A percentile compares a stretch with the other conserved stretches of the same genome.
Conservation (phyloP, 2,888 invertebrate genomes). For the Drosophila pegasa region DNA sequence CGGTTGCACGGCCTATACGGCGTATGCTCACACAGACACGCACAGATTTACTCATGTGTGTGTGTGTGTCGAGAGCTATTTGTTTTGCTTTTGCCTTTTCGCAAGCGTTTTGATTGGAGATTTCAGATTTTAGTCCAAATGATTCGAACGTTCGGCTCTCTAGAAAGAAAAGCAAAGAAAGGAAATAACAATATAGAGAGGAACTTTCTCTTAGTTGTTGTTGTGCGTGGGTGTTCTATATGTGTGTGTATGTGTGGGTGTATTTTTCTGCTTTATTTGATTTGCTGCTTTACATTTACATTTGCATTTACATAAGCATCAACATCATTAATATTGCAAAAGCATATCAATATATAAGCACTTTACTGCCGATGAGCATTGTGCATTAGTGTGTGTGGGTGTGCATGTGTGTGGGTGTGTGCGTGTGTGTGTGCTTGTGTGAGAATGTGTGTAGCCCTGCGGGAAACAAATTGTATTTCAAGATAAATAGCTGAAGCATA, state of each 20-base stretch:
- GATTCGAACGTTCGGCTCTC: constrained; percentile 33
- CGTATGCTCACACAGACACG: constrained; percentile 28
- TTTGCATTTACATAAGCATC: constrained; percentile 70
- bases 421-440: not conserved
- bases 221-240: not conserved
- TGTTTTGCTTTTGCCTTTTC: constrained; percentile 35
- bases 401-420: not conserved
- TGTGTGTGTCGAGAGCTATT: constrained; percentile 35
- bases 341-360: constrained; percentile 57
- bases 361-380: constrained; percentile 17
- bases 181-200: constrained; percentile 11
- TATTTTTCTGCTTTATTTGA: constrained; percentile 48
- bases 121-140: constrained; percentile 40
- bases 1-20: constrained; percentile 49
- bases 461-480: constrained; percentile 8
- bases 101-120: constrained; percentile 53
- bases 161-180: constrained; percentile 18
- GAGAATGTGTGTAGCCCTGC: constrained; percentile 2
- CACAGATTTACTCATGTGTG: not conserved
- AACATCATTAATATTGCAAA: constrained; percentile 74
- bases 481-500: not conserved
- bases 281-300: constrained; percentile 51
- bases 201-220: constrained; percentile 24
- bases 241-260: constrained; percentile 2
- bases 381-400: constrained; percentile 7